Conservation (phyloP, 35 echinoderm and acorn worm genomes). For the Hemicentrotus pulcherrimus region DNA sequence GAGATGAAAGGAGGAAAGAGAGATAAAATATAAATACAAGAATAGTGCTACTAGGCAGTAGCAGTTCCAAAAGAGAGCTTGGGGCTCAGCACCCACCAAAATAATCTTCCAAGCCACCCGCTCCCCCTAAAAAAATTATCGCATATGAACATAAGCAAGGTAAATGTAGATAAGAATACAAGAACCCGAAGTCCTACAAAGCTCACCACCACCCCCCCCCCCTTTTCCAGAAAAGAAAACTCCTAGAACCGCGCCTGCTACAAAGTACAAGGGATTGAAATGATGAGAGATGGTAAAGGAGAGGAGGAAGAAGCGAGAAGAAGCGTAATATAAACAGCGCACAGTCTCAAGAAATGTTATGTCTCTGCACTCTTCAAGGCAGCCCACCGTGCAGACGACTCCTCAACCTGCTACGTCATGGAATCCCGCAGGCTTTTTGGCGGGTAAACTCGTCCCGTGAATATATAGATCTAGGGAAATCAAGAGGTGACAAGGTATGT, state of each 20-base stretch:
- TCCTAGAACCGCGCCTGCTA: no score
- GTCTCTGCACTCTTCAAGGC: background rate
- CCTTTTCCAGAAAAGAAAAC: no score
- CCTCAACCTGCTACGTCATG: background rate
- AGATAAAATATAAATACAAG: background rate
- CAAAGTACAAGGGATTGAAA: no score
- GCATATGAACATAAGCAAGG: no score
- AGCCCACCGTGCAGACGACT: background rate
- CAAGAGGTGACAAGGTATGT: background rate
- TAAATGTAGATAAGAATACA: no score
- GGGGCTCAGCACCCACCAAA: no score
- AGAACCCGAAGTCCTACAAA: no score
- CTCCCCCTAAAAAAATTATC: no score
- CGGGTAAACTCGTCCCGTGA: background rate
- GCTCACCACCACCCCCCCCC: no score
- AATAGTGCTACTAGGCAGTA: no score
- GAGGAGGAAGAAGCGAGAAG: background rate
- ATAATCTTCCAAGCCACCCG: no score
- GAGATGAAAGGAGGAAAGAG: background rate
- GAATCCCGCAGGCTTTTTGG: constrained; percentile 7
- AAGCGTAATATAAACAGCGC: background rate
- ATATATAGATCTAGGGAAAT: background rate
- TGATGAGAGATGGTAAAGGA: background rate
- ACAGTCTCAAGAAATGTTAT: background rate
- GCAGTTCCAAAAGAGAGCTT: no score